Evolutionary conservation across 1,140 invertebrate species (phyloP), one percentile per base, ranked within the genome.

Genomic region (Drosophila asahinai): DNA sequence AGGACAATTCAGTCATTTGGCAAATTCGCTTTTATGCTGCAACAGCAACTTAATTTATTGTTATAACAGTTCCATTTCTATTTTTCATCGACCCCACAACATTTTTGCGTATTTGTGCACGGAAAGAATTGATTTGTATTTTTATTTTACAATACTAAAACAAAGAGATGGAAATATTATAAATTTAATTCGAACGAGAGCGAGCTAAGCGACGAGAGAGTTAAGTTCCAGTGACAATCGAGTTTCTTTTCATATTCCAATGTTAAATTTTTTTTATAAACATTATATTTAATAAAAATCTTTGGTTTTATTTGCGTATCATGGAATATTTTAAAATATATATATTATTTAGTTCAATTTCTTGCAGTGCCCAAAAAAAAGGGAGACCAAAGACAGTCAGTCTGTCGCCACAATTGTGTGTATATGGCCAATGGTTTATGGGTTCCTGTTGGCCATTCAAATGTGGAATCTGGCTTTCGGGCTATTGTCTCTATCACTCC

Each of bases 31-130:
- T 87, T 89, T 89, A 81, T 89, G 83, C 83, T 86, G 83, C 83
- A 86, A 80, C 83, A 86, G 84, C 84, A 89, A 89, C 84, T 81
- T 81, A 89, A 87, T 89, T 87, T 87, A 87, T 89, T 81, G 84
- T 89, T 81, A 81, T 78, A 81, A 86, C 80, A 80, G 71, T 86
- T 70, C 51, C 45, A 68, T 68, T 58, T 63, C 15, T 58, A 58
- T 63, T 83, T 83, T 86, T 71, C 45, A 59, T 42, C 43, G 73
- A 64, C 60, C 45, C 43, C 36, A 55, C 54, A 54, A 30, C 43
- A 58, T 27, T 58, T 51, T 70, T n/a, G 62, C 17, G 6, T 63
- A 63, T 57, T 36, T n/a, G 54, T 57, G 38, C 63, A 65, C 15
- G 1, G 19, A 3, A 19, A 57, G 14, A 19, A 40, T n/a, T 8